These are phyloP conservation scores for Pseudorasbora parva DNA, from an alignment of 2,113 vertebrate genomes.

Conservation along the genomic window DNA sequence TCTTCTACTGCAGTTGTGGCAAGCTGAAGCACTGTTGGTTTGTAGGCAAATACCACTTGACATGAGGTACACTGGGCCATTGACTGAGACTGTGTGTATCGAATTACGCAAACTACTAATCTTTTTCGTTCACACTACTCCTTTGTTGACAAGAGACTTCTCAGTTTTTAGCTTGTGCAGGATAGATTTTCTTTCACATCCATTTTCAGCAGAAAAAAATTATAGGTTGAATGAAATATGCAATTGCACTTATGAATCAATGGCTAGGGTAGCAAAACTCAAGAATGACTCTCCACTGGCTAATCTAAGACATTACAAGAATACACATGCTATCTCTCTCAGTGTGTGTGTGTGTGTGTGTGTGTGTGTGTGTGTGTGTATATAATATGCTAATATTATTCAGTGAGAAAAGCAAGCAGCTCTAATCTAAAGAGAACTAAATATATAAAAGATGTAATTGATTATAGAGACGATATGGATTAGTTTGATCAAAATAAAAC, in stretches of 20 bases:
- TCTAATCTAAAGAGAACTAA: too few species aligned
- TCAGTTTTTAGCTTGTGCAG: conserved; percentile 10
- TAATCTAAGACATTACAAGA: conserved; percentile 15
- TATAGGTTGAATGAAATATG: conserved; percentile 1
- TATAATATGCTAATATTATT: too few species aligned
- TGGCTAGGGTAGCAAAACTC: background rate
- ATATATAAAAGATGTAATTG: background rate
- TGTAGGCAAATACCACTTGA: background rate
- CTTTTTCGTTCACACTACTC: background rate
- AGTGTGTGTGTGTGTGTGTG: background rate
- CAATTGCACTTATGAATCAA: conserved; percentile 8
- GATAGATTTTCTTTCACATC: background rate
- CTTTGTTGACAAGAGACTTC: conserved; percentile 11
- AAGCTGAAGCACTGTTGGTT: background rate
- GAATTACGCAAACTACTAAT: conserved; percentile 10
- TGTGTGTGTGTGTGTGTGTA: too few species aligned
- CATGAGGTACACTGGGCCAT: background rate
- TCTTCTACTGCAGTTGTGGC: background rate
- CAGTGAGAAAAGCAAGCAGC: too few species aligned
- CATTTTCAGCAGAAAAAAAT: background rate
- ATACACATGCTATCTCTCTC: background rate
- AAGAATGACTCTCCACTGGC: background rate
- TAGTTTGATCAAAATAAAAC: background rate
- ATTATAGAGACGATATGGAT: background rate
- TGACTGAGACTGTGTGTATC: background rate